Evolutionary conservation across 2,888 invertebrate genomes (phyloP), one percentile per base, ranked within the genome.

Genomic region (Anticlea derivata): DNA sequence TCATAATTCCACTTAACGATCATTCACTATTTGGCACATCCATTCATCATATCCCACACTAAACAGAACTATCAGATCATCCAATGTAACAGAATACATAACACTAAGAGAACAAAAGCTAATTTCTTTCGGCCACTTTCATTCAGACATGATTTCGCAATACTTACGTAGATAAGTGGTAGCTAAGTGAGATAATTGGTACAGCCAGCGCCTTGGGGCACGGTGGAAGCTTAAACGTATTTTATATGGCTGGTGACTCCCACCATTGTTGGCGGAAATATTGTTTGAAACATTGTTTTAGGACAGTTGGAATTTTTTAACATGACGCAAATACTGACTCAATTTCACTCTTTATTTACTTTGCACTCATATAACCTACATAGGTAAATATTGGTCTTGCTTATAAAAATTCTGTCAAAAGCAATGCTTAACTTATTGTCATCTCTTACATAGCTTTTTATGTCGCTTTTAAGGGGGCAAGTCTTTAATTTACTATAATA

Each of bases 181-280:
- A 27, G 27, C 29, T 24, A 45, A 49, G 37, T 34, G 49, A 22
- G 12, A 50, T 58, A 53, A 61, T 57, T 55, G 50, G 50, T 53
- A 26, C 45, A 30, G 10, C 29, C 45, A 30, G 10, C 29, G 40
- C 49, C 40, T 13, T 41, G 26, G n/a, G 57, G 50, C 35, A 30
- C 26, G 10, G 34, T 33, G 39, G 53, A 51, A 55, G 35, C 26
- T 31, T 50, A 45, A 55, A 39, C 30, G 44, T 27, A 11, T 31
- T 23, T 39, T 7, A 39, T 24, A 17, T 29, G 41, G 47, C 35
- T 17, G 41, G 40, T 33, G 13, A 27, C 58, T 58, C 56, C 55
- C 41, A 46, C 50, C 45, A 56, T 57, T 57, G 60, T 57, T 55
- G 41, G 43, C 58, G 57, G 60, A 60, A 55, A 44, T 60, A 35